Evolutionary conservation across 1,140 invertebrate species (phyloP).

Genomic region (Sarcophaga peregrina): DNA sequence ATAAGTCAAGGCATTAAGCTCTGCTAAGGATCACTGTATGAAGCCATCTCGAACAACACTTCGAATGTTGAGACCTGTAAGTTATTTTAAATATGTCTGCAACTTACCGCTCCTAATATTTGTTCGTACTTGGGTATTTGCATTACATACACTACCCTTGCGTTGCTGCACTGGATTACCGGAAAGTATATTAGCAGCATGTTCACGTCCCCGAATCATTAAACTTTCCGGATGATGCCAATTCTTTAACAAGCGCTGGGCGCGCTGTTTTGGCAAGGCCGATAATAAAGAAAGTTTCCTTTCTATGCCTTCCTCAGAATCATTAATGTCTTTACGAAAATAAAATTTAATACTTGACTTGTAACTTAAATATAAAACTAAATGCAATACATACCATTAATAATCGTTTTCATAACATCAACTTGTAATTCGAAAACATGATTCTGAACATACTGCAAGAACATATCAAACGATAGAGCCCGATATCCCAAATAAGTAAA

Average conservation of each 20-base stretch:
- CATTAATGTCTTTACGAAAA: conserved; percentile 73
- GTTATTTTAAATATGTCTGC: too few relatives aligned
- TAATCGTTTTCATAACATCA: conserved; percentile 85
- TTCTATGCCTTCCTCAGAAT: conserved; percentile 73
- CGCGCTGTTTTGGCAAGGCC: conserved; percentile 78
- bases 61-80: too few relatives aligned
- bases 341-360: neutral
- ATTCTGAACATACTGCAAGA: conserved; percentile 82
- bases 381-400: conserved; percentile 71
- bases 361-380: neutral
- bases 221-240: conserved; percentile 83
- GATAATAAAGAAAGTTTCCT: conserved; percentile 80
- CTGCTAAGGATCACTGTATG: too few relatives aligned
- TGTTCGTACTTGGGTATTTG: conserved; percentile 50
- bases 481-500: conserved; percentile 86
- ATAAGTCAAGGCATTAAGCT: too few relatives aligned
- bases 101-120: conserved; percentile 48
- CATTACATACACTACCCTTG: conserved; percentile 44
- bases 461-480: conserved; percentile 78
- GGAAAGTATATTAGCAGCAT: conserved; percentile 80
- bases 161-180: conserved; percentile 67
- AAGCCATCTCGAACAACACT: too few relatives aligned
- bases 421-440: conserved; percentile 87
- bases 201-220: conserved; percentile 81
- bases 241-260: conserved; percentile 79